Evolutionary conservation across 2,113 vertebrate genomes (phyloP), one percentile per base, ranked within the genome.

Genomic region (Neogobius melanostomus): DNA sequence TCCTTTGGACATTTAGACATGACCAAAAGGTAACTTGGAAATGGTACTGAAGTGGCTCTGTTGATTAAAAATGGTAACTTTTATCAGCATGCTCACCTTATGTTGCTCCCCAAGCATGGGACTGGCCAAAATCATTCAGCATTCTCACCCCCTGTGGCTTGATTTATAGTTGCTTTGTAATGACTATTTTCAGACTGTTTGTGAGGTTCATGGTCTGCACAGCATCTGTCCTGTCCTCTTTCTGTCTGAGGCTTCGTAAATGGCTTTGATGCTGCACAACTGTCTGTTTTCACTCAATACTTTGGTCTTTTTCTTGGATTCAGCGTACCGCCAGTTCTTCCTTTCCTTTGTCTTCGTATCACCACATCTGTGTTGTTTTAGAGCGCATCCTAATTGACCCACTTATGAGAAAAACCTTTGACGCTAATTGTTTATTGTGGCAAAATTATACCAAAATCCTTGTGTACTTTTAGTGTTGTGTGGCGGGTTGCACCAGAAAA

Each of bases 241-340:
- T 68, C 36, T 2, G 17, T n/a, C 66, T 53, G 67, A 8, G 51
- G 59, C 66, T 59, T 49, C 21, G 54, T 11, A 43, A 48, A 64
- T 44, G 7, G 50, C 42, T 69, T 11, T 17, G 47, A 11, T 12
- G 62, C 15, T 44, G 6, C 50, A 69, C 53, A 64, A 28, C 28
- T 28, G 28, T 11, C 44, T 45, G 10, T 64, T 21, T 67, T 44
- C 11, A 62, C 48, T 46, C 64, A 15, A 56, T 12, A 45, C 68
- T 65, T 71, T 43, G 75, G 42, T 15, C 77, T 76, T 15, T 76
- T 44, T 62, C 49, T 53, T 21, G 10, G 6, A 57, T 15, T 11
- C 42, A 68, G 16, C 68, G 54, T 36, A n/a, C 59, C 64, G 7
- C 71, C n/a, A 10, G 69, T 0, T 7, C 62, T 82, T n/a, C 28